Evolutionary conservation across 2,113 vertebrate species (phyloP).

Genomic region (Suncus etruscus): DNA sequence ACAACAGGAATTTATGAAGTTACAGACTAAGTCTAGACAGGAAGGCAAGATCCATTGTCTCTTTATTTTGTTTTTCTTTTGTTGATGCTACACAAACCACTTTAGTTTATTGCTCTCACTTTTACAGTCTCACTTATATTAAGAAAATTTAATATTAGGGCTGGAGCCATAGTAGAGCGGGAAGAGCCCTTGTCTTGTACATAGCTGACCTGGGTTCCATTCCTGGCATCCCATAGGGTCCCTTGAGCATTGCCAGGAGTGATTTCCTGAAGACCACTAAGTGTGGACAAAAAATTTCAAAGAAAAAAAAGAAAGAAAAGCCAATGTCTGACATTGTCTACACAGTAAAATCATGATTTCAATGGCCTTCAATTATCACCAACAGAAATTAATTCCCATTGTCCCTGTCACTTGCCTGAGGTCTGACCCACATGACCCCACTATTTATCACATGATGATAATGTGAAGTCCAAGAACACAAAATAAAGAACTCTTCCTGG

Average conservation of each 20-base stretch:
- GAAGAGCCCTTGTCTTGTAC: background rate
- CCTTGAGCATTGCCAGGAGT: too few species aligned
- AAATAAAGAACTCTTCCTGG: background rate
- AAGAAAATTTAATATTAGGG: background rate
- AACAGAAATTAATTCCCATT: slow-evolving; percentile 57
- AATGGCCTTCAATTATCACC: slow-evolving; percentile 65
- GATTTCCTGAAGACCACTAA: too few species aligned
- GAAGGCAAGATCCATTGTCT: slow-evolving; percentile 39
- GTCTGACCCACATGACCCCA: background rate
- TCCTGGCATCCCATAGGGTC: too few species aligned
- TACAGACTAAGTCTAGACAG: slow-evolving; percentile 39
- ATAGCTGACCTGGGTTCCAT: too few species aligned
- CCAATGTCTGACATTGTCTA: too few species aligned
- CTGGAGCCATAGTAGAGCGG: too few species aligned
- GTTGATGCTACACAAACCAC: slow-evolving; percentile 22
- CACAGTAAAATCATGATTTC: slow-evolving; percentile 68
- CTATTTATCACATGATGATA: background rate
- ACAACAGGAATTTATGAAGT: background rate
- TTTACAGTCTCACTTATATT: slow-evolving; percentile 28
- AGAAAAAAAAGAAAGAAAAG: too few species aligned
- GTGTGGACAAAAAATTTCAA: too few species aligned
- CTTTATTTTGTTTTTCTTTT: background rate
- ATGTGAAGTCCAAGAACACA: background rate
- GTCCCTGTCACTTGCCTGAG: background rate
- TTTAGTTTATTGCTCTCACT: slow-evolving; percentile 35